Conservation (phyloP, 2,797 vertebrate genomes). For the Tokudaia muenninki region DNA sequence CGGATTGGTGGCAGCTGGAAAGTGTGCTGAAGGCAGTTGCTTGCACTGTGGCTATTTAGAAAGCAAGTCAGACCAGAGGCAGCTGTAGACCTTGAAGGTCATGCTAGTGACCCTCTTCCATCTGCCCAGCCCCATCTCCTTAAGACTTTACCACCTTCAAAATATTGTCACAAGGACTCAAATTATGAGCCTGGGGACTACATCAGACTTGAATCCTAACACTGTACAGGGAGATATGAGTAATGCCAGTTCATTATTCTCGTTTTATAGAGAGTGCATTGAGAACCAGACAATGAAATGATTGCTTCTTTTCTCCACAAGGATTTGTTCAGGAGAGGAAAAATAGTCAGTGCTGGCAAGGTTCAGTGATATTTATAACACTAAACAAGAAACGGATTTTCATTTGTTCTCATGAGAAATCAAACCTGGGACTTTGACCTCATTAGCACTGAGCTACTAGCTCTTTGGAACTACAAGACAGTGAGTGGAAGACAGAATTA, state of each 20-base stretch:
- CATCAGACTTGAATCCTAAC: neutral
- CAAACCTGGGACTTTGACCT: constrained; percentile 69
- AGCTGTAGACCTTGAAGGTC: neutral
- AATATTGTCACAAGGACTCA: neutral
- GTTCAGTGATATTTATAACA: constrained; percentile 65
- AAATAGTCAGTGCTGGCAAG: constrained; percentile 42
- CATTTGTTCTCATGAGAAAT: constrained; percentile 66
- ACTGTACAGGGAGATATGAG: neutral
- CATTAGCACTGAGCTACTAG: constrained; percentile 60
- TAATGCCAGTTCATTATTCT: neutral
- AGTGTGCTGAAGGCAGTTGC: neutral
- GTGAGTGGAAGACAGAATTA: constrained; percentile 66
- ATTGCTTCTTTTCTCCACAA: neutral
- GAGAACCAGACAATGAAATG: constrained; percentile 59
- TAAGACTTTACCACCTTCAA: neutral
- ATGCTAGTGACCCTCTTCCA: neutral
- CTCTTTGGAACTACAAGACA: constrained; percentile 69
- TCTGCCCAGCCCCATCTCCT: neutral
- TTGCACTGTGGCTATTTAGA: neutral
- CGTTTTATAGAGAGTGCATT: constrained; percentile 1
- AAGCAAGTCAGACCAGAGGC: neutral
- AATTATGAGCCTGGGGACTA: neutral
- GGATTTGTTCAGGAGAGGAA: constrained; percentile 54
- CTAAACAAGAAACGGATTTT: constrained; percentile 67
- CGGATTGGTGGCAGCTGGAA: no score